phyloP scores from a whole-genome alignment of 2,797 vertebrate genomes.

The Atherinosoma microstoma region DNA sequence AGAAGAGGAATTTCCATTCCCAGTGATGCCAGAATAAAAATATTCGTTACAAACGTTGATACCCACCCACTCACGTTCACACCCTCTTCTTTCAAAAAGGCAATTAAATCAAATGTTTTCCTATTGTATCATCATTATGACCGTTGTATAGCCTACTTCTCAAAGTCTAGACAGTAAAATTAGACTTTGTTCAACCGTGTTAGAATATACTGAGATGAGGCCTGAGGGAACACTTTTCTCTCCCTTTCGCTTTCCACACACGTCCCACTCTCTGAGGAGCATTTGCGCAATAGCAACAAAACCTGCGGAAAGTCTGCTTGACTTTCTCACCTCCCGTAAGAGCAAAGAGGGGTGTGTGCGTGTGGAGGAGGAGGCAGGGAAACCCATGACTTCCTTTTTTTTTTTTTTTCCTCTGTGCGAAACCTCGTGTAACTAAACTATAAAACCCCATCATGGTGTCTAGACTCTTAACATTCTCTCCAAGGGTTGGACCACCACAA shows the following conservation, averaged over 20 bases:
- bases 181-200: too few species aligned
- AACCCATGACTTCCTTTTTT: conserved; percentile 81
- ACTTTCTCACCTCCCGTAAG: conserved; percentile 36
- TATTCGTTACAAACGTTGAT: not conserved
- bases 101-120: not conserved
- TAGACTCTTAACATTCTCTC: not conserved
- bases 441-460: conserved; percentile 35
- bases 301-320: conserved; percentile 57
- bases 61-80: not conserved
- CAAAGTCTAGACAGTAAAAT: too few species aligned
- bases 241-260: conserved; percentile 67
- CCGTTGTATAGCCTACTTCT: too few species aligned
- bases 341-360: conserved; percentile 10
- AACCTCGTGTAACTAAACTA: not conserved
- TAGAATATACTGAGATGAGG: not conserved
- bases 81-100: not conserved
- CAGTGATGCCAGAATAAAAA: not conserved
- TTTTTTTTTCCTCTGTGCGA: conserved; percentile 57
- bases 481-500: not conserved
- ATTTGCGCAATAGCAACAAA: conserved; percentile 60
- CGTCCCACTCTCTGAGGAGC: not conserved
- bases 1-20: too few species aligned
- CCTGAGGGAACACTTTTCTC: not conserved
- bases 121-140: not conserved
- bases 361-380: conserved; percentile 65